Evolutionary conservation across 2,797 vertebrate species (phyloP).

Genomic region (Phataginus tetradactyla): DNA sequence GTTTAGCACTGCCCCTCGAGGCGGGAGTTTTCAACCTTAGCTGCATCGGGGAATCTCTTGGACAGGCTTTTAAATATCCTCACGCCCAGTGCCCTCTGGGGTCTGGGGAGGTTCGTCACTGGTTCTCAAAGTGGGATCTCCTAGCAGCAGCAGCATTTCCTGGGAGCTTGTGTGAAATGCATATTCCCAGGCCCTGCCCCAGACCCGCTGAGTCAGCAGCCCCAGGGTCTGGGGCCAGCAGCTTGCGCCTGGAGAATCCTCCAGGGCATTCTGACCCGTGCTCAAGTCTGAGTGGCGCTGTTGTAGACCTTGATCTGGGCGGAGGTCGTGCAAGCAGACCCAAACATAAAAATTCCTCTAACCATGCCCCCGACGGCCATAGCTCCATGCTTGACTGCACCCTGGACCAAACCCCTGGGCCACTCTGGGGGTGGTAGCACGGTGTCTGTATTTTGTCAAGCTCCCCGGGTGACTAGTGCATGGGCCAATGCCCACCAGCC

Average conservation of each 20-base stretch:
- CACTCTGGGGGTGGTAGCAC: too few relatives aligned
- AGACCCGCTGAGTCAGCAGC: neutral
- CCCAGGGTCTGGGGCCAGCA: neutral
- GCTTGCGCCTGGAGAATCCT: too few relatives aligned
- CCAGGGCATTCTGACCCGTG: neutral
- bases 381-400: neutral
- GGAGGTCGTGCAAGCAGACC: neutral
- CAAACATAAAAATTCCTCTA: neutral
- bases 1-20: fast-evolving
- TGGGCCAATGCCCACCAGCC: fast-evolving
- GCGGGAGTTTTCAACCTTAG: neutral
- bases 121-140: neutral
- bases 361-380: fast-evolving
- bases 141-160: neutral
- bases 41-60: fast-evolving
- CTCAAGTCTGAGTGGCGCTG: neutral
- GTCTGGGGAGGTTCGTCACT: neutral
- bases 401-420: neutral
- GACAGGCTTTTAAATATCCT: neutral
- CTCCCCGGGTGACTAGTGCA: neutral
- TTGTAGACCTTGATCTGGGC: neutral
- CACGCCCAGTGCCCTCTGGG: neutral
- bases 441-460: fast-evolving
- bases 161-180: neutral
- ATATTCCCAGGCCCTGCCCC: neutral